A percentile compares a stretch with the other conserved stretches of the same genome.
Conservation (phyloP, 1,140 invertebrate species). For the Scaptodrosophila lebanonensis region DNA sequence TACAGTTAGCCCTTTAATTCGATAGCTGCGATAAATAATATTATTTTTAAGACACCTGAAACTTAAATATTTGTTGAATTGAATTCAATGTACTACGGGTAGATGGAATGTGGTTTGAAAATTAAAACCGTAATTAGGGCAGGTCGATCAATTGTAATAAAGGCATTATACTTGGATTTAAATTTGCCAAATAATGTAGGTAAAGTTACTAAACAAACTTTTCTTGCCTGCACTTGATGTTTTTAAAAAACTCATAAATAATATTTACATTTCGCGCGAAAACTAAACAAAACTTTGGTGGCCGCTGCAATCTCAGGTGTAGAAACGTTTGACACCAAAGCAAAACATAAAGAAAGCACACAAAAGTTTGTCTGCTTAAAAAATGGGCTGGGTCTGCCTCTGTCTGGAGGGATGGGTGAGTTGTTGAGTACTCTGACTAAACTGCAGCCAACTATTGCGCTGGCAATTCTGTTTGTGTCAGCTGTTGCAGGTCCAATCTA, state of each 20-base stretch:
- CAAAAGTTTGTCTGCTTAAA: slow-evolving; percentile 47
- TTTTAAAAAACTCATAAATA: slow-evolving; percentile 3
- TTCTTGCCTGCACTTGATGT: not conserved
- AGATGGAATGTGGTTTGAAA: no score
- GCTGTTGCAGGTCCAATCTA: slow-evolving; percentile 36
- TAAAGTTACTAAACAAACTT: no score
- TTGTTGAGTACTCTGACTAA: not conserved
- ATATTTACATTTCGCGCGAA: slow-evolving; percentile 5
- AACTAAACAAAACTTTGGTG: slow-evolving; percentile 19
- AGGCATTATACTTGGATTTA: no score
- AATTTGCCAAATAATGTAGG: no score
- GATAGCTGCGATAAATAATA: no score
- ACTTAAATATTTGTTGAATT: no score
- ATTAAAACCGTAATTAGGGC: no score
- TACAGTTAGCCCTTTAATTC: no score
- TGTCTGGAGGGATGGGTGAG: not conserved
- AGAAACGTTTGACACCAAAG: slow-evolving; percentile 57
- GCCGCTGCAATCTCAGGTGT: slow-evolving; percentile 61
- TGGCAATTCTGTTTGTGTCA: slow-evolving; percentile 28
- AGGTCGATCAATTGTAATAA: no score
- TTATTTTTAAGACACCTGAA: no score
- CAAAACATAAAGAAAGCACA: slow-evolving; percentile 46
- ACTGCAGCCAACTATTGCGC: slow-evolving; percentile 51
- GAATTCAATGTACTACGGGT: no score
- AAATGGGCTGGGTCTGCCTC: not conserved